phyloP scores from a whole-genome alignment of 2,888 invertebrate species.

The Ormyrus rosae region DNA sequence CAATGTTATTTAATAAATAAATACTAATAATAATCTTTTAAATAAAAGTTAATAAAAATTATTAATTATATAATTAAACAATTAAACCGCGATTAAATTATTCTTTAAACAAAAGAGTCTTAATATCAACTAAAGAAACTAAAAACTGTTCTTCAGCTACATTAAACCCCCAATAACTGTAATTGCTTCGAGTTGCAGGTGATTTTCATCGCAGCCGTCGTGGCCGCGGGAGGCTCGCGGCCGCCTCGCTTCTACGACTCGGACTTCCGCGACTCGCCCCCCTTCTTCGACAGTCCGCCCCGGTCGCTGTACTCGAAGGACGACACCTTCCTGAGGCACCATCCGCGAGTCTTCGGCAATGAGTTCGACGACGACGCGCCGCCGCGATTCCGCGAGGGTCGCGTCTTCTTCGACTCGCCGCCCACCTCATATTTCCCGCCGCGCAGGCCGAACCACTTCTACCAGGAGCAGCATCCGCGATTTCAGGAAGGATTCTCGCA shows the following conservation, averaged over 20 bases:
- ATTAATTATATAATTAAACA: too few relatives aligned
- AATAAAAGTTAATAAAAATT: too few relatives aligned
- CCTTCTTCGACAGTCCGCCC: constrained; percentile 60
- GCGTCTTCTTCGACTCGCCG: constrained; percentile 24
- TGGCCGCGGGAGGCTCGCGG: constrained; percentile 58
- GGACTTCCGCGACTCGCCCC: constrained; percentile 57
- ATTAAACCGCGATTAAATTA: too few relatives aligned
- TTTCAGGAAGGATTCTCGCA: not conserved
- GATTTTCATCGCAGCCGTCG: constrained; percentile 60
- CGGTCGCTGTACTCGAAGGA: constrained; percentile 55
- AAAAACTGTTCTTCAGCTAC: too few relatives aligned
- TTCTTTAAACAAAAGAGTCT: too few relatives aligned
- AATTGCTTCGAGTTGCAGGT: constrained; percentile 59
- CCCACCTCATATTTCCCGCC: constrained; percentile 19
- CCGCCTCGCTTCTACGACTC: constrained; percentile 54
- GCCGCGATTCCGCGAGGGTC: constrained; percentile 12
- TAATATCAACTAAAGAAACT: too few relatives aligned
- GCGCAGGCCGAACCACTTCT: constrained; percentile 4
- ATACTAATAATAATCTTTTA: too few relatives aligned
- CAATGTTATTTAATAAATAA: too few relatives aligned
- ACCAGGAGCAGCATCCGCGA: not conserved
- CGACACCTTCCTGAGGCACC: constrained; percentile 42
- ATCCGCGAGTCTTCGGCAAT: constrained; percentile 37
- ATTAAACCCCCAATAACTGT: too few relatives aligned
- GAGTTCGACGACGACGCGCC: constrained; percentile 15